These are phyloP conservation scores for Poecilobothrus nobilitatus DNA, from an alignment of 2,888 invertebrate species.

Conservation along the genomic window DNA sequence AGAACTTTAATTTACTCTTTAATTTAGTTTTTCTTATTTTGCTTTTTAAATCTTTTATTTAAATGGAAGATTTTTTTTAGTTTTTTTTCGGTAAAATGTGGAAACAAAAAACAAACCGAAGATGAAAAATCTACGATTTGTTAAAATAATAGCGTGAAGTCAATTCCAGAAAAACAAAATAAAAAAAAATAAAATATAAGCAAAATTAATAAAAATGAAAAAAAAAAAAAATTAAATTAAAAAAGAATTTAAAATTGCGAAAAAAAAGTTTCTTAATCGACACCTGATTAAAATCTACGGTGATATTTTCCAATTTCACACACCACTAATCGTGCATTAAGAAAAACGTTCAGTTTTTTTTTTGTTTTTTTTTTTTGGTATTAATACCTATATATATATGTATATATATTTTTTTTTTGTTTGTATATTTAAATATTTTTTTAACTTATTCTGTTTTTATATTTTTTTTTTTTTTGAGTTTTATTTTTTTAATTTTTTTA, in stretches of 20 bases:
- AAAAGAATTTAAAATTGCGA: neutral
- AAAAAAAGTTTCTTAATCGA: conserved; percentile 1
- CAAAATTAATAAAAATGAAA: neutral
- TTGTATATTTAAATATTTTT: neutral
- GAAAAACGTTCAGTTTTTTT: neutral
- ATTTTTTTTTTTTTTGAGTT: neutral
- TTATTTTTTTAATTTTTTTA: neutral
- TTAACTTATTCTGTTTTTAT: neutral
- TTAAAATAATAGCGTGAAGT: neutral
- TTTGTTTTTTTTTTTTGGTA: too few species aligned
- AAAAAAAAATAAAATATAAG: too few species aligned
- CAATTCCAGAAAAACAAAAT: neutral
- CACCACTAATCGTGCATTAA: neutral
- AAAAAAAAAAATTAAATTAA: neutral
- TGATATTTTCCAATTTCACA: conserved; percentile 4
- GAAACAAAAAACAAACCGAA: too few species aligned
- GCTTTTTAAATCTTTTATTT: neutral
- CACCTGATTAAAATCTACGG: neutral
- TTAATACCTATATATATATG: too few species aligned
- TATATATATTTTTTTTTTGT: neutral
- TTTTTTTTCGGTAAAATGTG: neutral
- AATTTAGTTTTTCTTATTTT: neutral
- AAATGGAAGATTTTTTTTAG: neutral
- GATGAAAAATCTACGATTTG: neutral
- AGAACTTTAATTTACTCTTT: neutral